phyloP scores from a whole-genome alignment of 2,797 vertebrate species.

The Sebastes diploproa region DNA sequence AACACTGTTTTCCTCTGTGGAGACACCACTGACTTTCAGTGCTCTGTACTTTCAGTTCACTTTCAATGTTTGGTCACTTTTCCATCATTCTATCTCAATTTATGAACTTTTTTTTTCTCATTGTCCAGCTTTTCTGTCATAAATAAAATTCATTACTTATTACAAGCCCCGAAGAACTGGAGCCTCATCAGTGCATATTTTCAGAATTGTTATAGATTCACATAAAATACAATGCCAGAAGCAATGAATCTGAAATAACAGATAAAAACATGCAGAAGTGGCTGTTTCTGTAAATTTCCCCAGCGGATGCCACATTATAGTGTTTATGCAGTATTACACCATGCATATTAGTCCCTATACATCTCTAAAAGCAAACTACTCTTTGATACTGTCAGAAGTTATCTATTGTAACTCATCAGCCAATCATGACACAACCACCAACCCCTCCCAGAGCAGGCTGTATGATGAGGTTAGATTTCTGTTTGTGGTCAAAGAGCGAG shows the following conservation, averaged over 20 bases:
- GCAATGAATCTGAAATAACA: constrained; percentile 23
- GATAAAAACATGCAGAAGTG: constrained; percentile 16
- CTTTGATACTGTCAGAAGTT: neutral
- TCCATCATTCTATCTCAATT: neutral
- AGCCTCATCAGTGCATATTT: constrained; percentile 15
- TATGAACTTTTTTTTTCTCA: neutral
- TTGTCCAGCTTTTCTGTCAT: neutral
- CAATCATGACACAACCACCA: neutral
- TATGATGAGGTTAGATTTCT: neutral
- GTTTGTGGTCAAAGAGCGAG: neutral
- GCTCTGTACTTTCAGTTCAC: neutral
- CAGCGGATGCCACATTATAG: neutral
- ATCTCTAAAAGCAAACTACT: neutral
- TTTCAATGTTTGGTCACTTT: neutral
- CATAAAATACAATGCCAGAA: constrained; percentile 16
- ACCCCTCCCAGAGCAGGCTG: neutral
- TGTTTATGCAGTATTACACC: neutral
- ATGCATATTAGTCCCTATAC: neutral
- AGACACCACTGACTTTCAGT: neutral
- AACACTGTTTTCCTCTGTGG: neutral
- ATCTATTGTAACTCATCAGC: neutral
- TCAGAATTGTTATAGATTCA: constrained; percentile 14
- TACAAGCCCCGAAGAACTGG: neutral
- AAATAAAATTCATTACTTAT: neutral
- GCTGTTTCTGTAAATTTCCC: constrained; percentile 1